A percentile compares a stretch with the other conserved stretches of the same genome.
Conservation (phyloP, 2,797 vertebrate genomes). For the Ataeniobius toweri region DNA sequence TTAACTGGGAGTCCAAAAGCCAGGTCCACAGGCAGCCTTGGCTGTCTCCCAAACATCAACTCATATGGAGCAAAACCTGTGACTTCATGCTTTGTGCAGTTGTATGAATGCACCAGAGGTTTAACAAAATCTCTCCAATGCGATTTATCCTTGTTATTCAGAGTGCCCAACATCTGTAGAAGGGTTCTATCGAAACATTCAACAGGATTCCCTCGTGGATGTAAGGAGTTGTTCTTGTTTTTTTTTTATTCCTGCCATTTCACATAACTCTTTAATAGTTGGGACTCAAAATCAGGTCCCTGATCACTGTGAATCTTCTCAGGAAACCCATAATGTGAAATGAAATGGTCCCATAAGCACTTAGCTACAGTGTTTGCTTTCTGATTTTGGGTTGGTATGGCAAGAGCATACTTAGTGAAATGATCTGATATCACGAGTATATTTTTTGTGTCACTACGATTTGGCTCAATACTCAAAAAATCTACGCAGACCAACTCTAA, state of each 20-base stretch:
- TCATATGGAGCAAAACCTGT: not conserved
- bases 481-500: too few species aligned
- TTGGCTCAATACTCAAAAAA: not conserved
- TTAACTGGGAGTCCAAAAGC: too few species aligned
- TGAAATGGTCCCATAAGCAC: not conserved
- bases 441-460: not conserved
- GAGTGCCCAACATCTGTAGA: not conserved
- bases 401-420: not conserved
- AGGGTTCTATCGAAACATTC: not conserved
- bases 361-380: not conserved
- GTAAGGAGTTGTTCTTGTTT: constrained; percentile 13
- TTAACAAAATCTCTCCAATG: not conserved
- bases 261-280: constrained; percentile 24
- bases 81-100: not conserved
- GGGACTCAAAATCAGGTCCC: constrained; percentile 27
- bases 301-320: not conserved
- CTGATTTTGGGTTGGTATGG: not conserved
- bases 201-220: not conserved
- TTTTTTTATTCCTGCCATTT: constrained; percentile 5
- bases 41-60: too few species aligned
- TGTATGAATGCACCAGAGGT: not conserved
- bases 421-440: not conserved
- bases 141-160: not conserved
- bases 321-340: not conserved
- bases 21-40: too few species aligned